A percentile compares a stretch with the other conserved stretches of the same genome.
Evolutionary conservation across 2,113 vertebrate genomes (phyloP).

Genomic region (Pheucticus melanocephalus): DNA sequence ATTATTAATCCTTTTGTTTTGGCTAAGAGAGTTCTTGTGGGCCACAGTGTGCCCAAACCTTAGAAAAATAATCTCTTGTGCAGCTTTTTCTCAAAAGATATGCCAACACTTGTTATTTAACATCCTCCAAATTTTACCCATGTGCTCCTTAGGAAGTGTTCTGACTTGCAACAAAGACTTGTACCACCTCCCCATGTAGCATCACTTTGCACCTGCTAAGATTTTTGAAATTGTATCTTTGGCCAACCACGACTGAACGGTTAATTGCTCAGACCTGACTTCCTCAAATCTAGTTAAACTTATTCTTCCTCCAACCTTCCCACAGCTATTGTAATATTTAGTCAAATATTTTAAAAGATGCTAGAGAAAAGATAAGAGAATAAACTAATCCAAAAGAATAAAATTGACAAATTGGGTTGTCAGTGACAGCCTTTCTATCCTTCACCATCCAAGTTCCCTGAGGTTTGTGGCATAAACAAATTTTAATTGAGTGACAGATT

Average conservation of each 20-base stretch:
- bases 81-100: neutral
- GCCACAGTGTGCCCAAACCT: neutral
- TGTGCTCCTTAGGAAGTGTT: neutral
- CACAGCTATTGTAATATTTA: neutral
- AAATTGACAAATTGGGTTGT: neutral
- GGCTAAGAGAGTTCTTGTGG: neutral
- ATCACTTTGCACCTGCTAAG: neutral
- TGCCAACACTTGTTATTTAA: neutral
- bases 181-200: neutral
- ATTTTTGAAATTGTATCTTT: neutral
- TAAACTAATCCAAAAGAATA: neutral
- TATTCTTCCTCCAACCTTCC: neutral
- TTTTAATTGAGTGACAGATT: conserved; percentile 59
- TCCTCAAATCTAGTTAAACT: neutral
- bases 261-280: neutral
- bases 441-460: neutral
- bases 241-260: neutral
- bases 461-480: conserved; percentile 26
- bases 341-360: neutral
- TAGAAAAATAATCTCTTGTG: conserved; percentile 12
- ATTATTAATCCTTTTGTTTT: neutral
- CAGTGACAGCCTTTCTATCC: neutral
- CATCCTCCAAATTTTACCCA: neutral
- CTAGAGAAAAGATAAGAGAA: neutral
- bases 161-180: neutral